These are phyloP conservation scores for Tetragonula clypearis DNA, from an alignment of 1,140 invertebrate genomes.

Conservation along the genomic window DNA sequence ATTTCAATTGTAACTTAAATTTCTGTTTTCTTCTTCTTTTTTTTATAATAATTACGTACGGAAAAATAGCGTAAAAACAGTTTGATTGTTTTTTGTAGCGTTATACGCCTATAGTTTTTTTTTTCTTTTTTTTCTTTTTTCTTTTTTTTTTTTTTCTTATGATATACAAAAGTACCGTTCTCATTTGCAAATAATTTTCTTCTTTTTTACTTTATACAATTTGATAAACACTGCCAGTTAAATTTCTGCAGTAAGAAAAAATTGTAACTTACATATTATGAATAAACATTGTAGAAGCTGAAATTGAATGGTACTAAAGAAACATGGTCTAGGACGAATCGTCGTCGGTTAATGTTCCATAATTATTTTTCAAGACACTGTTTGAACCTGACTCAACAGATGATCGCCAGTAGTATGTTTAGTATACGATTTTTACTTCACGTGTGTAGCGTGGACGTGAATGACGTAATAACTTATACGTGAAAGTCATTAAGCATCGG, in stretches of 20 bases:
- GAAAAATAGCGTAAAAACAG: neutral
- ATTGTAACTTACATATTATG: neutral
- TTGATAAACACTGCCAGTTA: neutral
- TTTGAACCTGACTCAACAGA: constrained; percentile 37
- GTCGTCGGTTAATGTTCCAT: neutral
- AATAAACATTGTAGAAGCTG: neutral
- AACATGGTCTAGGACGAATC: neutral
- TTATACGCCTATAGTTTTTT: neutral
- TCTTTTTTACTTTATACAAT: neutral
- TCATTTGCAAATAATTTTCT: neutral
- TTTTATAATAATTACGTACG: neutral
- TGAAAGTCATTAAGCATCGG: constrained; percentile 60
- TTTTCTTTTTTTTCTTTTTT: neutral
- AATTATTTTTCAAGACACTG: constrained; percentile 28
- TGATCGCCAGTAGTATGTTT: constrained; percentile 22
- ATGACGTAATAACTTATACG: constrained; percentile 63
- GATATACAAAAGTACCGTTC: neutral
- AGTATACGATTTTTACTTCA: constrained; percentile 31
- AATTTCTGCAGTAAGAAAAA: neutral
- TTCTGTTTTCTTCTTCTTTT: neutral
- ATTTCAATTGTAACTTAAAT: too few relatives aligned
- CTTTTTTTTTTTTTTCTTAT: too few relatives aligned
- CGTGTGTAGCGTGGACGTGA: constrained; percentile 31
- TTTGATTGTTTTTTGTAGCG: too few relatives aligned
- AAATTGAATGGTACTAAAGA: neutral